Base-by-base conservation (phyloP, 2,113 vertebrate species). In the Megaceryle torquata region DNA sequence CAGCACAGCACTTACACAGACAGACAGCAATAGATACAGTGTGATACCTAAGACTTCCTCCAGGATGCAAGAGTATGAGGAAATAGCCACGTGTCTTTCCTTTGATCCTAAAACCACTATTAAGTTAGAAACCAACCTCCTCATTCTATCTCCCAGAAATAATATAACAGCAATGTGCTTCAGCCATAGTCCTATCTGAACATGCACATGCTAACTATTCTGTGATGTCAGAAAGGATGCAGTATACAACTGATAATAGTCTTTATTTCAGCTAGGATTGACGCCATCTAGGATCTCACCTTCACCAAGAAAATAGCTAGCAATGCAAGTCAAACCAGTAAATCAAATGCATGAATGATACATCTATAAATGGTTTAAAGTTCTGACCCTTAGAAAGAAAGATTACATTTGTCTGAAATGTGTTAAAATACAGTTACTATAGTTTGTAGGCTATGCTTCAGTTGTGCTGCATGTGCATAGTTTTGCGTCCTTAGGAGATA, bases 401-500 rank as follows among this genome's bases (percentile, higher is more conserved):
- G 9, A 71, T 29, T 37, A 8, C 11, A 54, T 7, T 64, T 69
- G 7, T 60, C n/a, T 90, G 63, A 69, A 79, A 82, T 28, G 1
- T 44, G 13, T 57, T 60, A 21, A 76, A 71, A 28, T 51, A 56
- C 6, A 77, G 37, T 59, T 70, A 13, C 3, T 77, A 33, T 3
- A 21, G 3, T 67, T 50, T 56, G 9, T 46, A 82, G 21, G 16
- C 22, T 80, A 11, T 41, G 33, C 9, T 90, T 83, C 28, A 14
- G 16, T 46, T 80, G 18, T n/a, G 21, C 8, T 84, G 5, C 13
- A 53, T 15, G 4, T 48, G 10, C 16, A 51, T 39, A 0, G 0
- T 59, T 79, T 93, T 64, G 8, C 14, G 22, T 74, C 37, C 37
- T 61, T 65, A 50, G 12, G 8, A 92, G 14, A 2, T n/a, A 75